Base-by-base conservation (phyloP, 2,888 invertebrate genomes). In the Pseudococcus longispinus region DNA sequence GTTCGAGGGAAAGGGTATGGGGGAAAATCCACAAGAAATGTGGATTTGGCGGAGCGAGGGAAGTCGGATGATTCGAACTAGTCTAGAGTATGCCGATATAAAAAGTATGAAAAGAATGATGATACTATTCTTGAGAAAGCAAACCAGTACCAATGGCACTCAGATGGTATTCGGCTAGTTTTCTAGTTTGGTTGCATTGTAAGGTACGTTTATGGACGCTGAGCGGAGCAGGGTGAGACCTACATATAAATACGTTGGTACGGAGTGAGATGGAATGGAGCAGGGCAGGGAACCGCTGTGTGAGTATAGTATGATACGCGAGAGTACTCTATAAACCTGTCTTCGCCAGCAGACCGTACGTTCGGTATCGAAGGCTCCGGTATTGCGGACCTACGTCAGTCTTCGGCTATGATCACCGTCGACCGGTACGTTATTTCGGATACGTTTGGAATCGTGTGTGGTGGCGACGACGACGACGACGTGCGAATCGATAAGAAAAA, bases 51-150 rank as follows among this genome's bases (percentile, higher is more conserved):
- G 8, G 9, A 42, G 29, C 15, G 29, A 80, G 4, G 15, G 29
- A 18, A 29, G 70, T 3, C 11, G 15, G 70, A 70, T 29, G 26
- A 29, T 13, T 70, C 29, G 70, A 70, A 70, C 60, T 60, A 60
- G 60, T 60, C 60, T 26, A 18, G 29, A 60, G 60, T 60, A 74
- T n/a, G 74, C 32, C 74, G 74, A 74, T 32, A 80, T 80, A 84
- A 85, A 85, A 85, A 85, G 85, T 85, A 85, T 85, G 85, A 85
- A 85, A 85, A 74, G 85, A 85, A 85, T 85, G 85, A 85, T 70
- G 85, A 85, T 60, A 85, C 85, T 42, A 29, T 29, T 60, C 29
- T 42, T 65, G 85, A 85, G 85, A 85, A 85, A 85, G 85, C 85
- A 85, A 85, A 85, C 85, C 85, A 85, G 85, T 85, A 85, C 85